Base-by-base conservation (phyloP, 2,888 invertebrate genomes). In the Stratiomys singularior region DNA sequence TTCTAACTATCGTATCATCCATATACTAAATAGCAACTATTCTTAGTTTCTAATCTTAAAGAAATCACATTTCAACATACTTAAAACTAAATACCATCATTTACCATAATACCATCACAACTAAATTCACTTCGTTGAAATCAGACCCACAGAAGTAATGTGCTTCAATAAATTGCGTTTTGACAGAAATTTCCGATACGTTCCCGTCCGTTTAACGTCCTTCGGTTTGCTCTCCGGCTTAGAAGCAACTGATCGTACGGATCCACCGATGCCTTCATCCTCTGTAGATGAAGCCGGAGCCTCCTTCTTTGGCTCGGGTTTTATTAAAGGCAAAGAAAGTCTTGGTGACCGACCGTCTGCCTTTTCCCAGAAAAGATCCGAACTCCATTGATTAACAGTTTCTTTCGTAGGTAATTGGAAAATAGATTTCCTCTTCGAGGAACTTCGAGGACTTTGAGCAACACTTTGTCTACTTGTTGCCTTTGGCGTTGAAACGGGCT, bases 261-360 rank as follows among this genome's bases (percentile, higher is more conserved):
- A 69, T n/a, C 69, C 69, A n/a, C 69, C 69, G 15, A 69, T 23
- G 4, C 69, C 69, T 69, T 69, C 69, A 47, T 69, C 69, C 25
- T 69, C 69, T 13, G 69, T 69, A 7, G 47, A 69, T 2, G 69
- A 46, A 1, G 47, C 18, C 13, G 46, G 21, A 13, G 37, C 18
- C 13, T 69, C 47, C 30, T 47, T 69, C 1, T 2, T 21, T 25
- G 23, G n/a, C 1, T 18, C 18, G 1, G 47, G 23, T 23, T 69
- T 69, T 1, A 23, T 23, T 23, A 69, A 21, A 1, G 69, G 47
- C 47, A 69, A 18, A 5, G 69, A 69, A 21, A 69, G 69, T 25
- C 69, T 46, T 3, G 47, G 15, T 13, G 47, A n/a, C 1, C 11
- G 37, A 9, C 66, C 66, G 1, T 46, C 46, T 13, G 13, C 18